phyloP scores from a whole-genome alignment of 2,113 vertebrate species.

The Sprattus sprattus region DNA sequence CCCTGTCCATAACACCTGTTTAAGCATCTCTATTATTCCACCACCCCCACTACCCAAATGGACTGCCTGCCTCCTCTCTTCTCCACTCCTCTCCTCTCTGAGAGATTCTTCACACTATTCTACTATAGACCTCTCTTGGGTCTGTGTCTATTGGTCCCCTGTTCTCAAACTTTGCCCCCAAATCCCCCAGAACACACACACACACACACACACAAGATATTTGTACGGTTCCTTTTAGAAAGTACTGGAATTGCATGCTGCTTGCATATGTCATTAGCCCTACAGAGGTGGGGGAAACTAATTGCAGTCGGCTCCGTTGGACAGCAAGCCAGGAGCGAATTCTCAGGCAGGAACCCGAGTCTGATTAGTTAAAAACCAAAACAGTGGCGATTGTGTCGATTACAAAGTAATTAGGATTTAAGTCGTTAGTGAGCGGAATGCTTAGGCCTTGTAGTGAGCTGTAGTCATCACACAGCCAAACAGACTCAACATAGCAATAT shows the following conservation, averaged over 20 bases:
- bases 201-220: neutral
- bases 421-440: neutral
- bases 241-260: neutral
- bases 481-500: neutral
- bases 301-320: neutral
- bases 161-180: neutral
- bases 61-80: neutral
- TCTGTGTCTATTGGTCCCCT: neutral
- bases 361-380: neutral
- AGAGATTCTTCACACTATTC: too few species aligned
- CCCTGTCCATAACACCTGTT: neutral
- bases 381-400: neutral
- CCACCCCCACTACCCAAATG: neutral
- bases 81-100: neutral
- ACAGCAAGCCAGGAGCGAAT: neutral
- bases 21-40: neutral
- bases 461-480: neutral
- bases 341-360: neutral
- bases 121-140: neutral
- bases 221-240: neutral
- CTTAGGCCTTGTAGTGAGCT: neutral
- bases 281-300: neutral
- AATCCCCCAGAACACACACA: neutral
- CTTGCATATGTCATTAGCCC: neutral
- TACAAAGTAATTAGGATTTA: conserved; percentile 1